Conservation (phyloP, 2,888 invertebrate species). For the Coremacera marginata region DNA sequence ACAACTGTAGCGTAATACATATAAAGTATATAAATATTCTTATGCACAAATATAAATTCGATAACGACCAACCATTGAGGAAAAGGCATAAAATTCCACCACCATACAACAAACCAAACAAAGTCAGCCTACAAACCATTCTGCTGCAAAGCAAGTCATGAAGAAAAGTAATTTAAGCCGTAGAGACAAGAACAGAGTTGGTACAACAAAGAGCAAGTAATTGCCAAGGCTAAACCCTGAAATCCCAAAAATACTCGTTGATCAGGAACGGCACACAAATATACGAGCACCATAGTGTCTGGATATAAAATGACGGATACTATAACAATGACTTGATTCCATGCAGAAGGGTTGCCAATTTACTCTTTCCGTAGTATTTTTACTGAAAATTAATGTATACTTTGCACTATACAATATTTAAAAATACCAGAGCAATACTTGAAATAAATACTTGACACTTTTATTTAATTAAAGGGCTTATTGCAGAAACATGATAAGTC, state of each 20-base stretch:
- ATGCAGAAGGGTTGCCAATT: too few species aligned
- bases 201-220: constrained; percentile 55
- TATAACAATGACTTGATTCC: constrained; percentile 27
- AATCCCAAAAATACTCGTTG: constrained; percentile 51
- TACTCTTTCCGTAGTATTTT: too few species aligned
- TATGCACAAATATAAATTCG: constrained; percentile 8
- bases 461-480: too few species aligned
- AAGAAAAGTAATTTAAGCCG: neutral
- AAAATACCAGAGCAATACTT: too few species aligned
- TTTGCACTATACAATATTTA: too few species aligned
- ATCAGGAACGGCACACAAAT: constrained; percentile 28
- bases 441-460: too few species aligned
- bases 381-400: too few species aligned
- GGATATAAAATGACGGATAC: constrained; percentile 26
- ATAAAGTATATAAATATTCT: neutral
- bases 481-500: too few species aligned
- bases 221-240: constrained; percentile 33
- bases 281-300: too few species aligned
- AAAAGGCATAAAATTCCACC: constrained; percentile 46
- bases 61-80: constrained; percentile 26
- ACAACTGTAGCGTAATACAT: neutral
- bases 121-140: constrained; percentile 51
- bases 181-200: constrained; percentile 19
- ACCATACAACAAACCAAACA: constrained; percentile 31
- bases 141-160: neutral